Conservation (phyloP, 2,113 vertebrate genomes). For the Setophaga kirtlandii region DNA sequence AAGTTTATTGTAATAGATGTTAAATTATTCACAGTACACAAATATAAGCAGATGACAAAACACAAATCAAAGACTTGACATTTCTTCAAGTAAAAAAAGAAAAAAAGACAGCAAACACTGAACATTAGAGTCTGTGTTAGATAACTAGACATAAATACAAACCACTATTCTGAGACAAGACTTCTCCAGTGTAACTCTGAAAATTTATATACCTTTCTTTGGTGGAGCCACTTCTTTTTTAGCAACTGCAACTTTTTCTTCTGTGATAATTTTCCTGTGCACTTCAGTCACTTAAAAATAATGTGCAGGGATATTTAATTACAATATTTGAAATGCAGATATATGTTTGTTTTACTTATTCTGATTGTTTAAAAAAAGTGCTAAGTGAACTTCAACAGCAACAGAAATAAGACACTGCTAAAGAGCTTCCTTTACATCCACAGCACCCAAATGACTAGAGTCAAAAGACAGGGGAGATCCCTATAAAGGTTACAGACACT, state of each 20-base stretch:
- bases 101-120: neutral
- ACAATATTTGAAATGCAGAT: neutral
- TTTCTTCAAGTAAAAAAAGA: neutral
- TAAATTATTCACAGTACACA: neutral
- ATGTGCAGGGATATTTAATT: slow-evolving; percentile 37
- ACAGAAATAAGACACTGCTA: neutral
- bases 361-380: neutral
- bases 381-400: neutral
- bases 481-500: neutral
- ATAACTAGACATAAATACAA: neutral
- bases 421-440: neutral
- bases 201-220: slow-evolving; percentile 71
- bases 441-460: neutral
- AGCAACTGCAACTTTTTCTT: slow-evolving; percentile 74
- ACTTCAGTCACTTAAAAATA: slow-evolving; percentile 76
- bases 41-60: neutral
- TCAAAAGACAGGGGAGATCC: neutral
- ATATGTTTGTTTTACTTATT: neutral
- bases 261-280: slow-evolving; percentile 69
- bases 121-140: neutral
- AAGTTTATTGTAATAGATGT: slow-evolving; percentile 39
- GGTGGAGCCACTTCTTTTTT: slow-evolving; percentile 75
- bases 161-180: neutral
- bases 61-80: neutral
- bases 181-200: neutral